Percentiles rank a stretch among this genome's conserved stretches.
Conservation (phyloP, 53 echinoderm and acorn worm species). For the Antedon mediterranea region DNA sequence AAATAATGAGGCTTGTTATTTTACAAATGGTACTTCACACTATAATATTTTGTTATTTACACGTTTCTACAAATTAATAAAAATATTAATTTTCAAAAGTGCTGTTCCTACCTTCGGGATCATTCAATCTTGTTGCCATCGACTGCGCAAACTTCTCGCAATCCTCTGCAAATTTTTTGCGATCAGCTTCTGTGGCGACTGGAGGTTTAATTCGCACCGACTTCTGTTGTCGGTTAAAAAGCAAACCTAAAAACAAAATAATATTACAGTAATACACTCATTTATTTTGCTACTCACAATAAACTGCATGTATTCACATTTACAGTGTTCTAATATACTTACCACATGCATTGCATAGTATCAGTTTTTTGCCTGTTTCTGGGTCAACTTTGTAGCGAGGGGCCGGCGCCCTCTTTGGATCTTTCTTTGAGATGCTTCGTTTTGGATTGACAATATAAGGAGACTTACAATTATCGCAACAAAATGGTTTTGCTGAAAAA, state of each 20-base stretch:
- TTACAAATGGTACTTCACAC: too few species aligned
- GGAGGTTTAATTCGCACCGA: slow-evolving; percentile 9
- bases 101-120: slow-evolving; percentile 47
- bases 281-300: too few species aligned
- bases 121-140: slow-evolving; percentile 43
- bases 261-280: too few species aligned
- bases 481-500: slow-evolving; percentile 40
- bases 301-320: neutral
- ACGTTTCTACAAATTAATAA: too few species aligned
- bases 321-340: slow-evolving; percentile 1
- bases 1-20: too few species aligned
- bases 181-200: slow-evolving; percentile 32
- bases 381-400: slow-evolving; percentile 62
- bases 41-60: too few species aligned
- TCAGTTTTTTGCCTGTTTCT: slow-evolving; percentile 48
- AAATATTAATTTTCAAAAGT: neutral
- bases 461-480: slow-evolving; percentile 75
- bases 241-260: slow-evolving; percentile 23
- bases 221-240: slow-evolving; percentile 35
- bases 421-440: slow-evolving; percentile 3
- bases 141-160: slow-evolving; percentile 52
- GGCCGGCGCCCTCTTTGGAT: slow-evolving; percentile 19
- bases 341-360: slow-evolving; percentile 96
- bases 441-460: slow-evolving; percentile 63
- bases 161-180: slow-evolving; percentile 42